These are phyloP conservation scores for Adelognathus sp. DNA, from an alignment of 2,888 invertebrate genomes.

Conservation along the genomic window DNA sequence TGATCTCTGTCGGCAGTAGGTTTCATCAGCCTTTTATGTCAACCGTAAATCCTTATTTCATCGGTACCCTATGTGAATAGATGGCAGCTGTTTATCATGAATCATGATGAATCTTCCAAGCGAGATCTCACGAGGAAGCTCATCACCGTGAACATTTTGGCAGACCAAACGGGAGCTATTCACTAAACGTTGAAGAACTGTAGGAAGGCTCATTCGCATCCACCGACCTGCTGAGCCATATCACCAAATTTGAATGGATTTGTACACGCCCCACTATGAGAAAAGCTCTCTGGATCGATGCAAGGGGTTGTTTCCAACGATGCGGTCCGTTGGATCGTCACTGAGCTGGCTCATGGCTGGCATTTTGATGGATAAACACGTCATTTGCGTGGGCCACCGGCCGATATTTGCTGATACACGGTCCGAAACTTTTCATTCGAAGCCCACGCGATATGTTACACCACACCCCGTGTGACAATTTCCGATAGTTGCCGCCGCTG, in stretches of 20 bases:
- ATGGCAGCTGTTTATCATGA: too few species aligned
- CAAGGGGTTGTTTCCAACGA: not conserved
- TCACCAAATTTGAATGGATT: not conserved
- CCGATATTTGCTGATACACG: slow-evolving; percentile 40
- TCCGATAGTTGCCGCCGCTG: not conserved
- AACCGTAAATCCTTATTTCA: too few species aligned
- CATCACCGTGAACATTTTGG: too few species aligned
- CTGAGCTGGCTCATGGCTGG: slow-evolving; percentile 9
- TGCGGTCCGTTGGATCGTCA: not conserved
- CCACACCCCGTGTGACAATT: not conserved
- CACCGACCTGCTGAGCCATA: not conserved
- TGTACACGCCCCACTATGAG: not conserved
- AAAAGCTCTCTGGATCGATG: not conserved
- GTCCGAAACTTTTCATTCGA: slow-evolving; percentile 16
- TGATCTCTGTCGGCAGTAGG: too few species aligned
- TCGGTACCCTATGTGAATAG: too few species aligned
- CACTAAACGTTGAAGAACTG: too few species aligned
- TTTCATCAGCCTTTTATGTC: too few species aligned
- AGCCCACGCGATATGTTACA: not conserved
- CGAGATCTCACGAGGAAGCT: too few species aligned
- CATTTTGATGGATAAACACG: slow-evolving; percentile 56
- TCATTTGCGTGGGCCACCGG: slow-evolving; percentile 42
- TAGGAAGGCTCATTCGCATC: too few species aligned
- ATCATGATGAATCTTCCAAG: too few species aligned
- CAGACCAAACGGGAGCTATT: too few species aligned